Evolutionary conservation across 2,113 vertebrate species (phyloP).

Genomic region (Lepus europaeus): DNA sequence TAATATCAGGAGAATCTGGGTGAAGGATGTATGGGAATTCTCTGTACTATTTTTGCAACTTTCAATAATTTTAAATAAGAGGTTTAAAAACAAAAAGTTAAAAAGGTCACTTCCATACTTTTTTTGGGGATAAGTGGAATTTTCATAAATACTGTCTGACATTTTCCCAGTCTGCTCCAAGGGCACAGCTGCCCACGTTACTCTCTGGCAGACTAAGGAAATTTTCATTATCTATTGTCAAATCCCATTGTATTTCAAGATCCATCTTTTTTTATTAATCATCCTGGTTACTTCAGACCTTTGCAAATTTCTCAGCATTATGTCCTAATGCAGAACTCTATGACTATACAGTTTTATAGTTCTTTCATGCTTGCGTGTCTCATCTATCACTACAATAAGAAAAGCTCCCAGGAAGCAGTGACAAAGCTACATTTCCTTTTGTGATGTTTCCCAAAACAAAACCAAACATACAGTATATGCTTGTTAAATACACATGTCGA

Average conservation of each 20-base stretch:
- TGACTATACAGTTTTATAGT: background rate
- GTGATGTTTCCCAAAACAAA: background rate
- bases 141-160: constrained; percentile 45
- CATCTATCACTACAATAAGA: background rate
- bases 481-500: background rate
- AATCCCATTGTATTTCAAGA: constrained; percentile 29
- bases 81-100: constrained; percentile 28
- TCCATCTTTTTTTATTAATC: background rate
- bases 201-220: background rate
- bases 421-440: background rate
- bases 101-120: background rate
- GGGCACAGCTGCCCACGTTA: background rate
- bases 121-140: background rate
- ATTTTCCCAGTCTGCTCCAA: background rate
- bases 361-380: background rate
- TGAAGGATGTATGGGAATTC: background rate
- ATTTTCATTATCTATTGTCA: background rate
- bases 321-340: background rate
- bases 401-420: constrained; percentile 2
- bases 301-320: background rate
- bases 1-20: background rate
- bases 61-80: background rate
- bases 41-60: background rate
- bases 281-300: background rate
- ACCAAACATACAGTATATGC: background rate